phyloP scores from a whole-genome alignment of 2,113 vertebrate species.

The Scomber colias region DNA sequence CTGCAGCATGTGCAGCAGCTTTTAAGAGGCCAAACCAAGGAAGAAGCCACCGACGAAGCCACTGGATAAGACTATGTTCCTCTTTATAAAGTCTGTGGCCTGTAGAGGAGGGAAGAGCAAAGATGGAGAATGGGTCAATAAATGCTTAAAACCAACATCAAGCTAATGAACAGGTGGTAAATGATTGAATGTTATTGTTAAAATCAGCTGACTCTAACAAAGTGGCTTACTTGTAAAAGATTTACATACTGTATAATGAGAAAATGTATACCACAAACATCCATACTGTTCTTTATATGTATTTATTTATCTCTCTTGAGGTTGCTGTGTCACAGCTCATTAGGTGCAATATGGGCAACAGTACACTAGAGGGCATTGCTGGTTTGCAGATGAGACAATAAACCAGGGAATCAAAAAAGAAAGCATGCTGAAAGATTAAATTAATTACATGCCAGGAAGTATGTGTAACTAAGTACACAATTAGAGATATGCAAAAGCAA shows the following conservation, averaged over 20 bases:
- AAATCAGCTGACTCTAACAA: background rate
- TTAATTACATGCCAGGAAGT: background rate
- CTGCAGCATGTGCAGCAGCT: background rate
- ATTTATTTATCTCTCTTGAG: background rate
- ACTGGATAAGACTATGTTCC: conserved; percentile 96
- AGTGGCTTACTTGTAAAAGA: too few species aligned
- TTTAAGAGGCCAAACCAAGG: conserved; percentile 94
- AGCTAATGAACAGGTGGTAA: background rate
- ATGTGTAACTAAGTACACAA: background rate
- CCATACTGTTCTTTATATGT: background rate
- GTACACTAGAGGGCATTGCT: conserved; percentile 67
- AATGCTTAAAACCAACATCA: background rate
- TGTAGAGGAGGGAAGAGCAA: conserved; percentile 66
- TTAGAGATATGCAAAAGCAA: background rate
- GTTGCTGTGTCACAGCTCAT: conserved; percentile 15
- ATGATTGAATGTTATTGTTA: background rate
- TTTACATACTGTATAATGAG: too few species aligned
- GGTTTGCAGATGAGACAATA: conserved; percentile 1
- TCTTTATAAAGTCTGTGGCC: conserved; percentile 97
- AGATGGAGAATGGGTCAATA: background rate
- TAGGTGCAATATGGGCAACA: conserved; percentile 3
- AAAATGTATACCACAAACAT: background rate
- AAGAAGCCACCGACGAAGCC: conserved; percentile 98
- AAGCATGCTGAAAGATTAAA: background rate
- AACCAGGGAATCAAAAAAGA: background rate